Base-by-base conservation (phyloP, 2,888 invertebrate genomes). In the Pardosa pseudoannulata region DNA sequence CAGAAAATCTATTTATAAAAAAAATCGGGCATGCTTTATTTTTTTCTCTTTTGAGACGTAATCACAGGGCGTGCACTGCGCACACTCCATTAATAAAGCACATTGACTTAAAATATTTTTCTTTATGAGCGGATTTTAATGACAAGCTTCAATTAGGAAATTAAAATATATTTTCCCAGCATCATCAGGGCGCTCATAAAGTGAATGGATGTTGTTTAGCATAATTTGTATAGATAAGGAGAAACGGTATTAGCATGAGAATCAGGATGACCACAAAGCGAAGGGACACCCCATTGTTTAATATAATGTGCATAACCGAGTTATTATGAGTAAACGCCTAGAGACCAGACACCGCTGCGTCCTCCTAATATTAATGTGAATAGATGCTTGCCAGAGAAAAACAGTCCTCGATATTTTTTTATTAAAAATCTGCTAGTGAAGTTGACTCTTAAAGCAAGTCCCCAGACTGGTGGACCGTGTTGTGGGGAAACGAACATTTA, bases 211-310 rank as follows among this genome's bases (percentile, higher is more conserved):
- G 41, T 46, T 46, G 9, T 16, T 56, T 56, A 56, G 56, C 56
- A 56, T 56, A 56, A 19, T 56, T 23, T 56, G 56, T 56, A 56
- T 56, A 11, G 56, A 56, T 56, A 56, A 56, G 56, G 5, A 56
- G 23, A n/a, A 56, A 56, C 5, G 11, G 2, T 1, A 56, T 56
- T 56, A 23, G 56, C 56, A 56, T 56, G 19, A 56, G 56, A 56
- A 56, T 23, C 56, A 19, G 23, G n/a, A 56, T 56, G 23, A 56
- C 56, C 56, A 56, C 56, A 56, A 56, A 56, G 56, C 6, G 2
- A 56, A n/a, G 56, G 56, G 56, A 56, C 56, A 56, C 23, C 23
- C n/a, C 56, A 23, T 56, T 56, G 56, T 56, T 56, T 56, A 56
- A 23, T 56, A 23, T 56, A 56, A 56, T 56, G 23, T 46, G 56